A percentile compares a stretch with the other conserved stretches of the same genome.
These are phyloP conservation scores for Coenobita brevimanus DNA, from an alignment of 1,140 invertebrate genomes.

Conservation along the genomic window DNA sequence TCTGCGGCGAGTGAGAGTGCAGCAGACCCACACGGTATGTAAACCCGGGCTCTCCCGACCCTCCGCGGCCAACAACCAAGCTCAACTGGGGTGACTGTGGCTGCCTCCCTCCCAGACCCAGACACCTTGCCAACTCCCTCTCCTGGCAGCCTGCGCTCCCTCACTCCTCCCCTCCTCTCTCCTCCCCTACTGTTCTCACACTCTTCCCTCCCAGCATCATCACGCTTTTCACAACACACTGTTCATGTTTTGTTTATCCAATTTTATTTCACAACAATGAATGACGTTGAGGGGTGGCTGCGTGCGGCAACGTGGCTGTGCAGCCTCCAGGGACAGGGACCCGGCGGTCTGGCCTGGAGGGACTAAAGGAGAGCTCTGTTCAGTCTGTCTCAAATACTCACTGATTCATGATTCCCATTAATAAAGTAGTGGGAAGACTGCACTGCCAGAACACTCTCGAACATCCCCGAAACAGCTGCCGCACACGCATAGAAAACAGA, in stretches of 20 bases:
- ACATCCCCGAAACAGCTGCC: slow-evolving; percentile 3
- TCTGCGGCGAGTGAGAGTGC: no score
- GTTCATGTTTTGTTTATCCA: no score
- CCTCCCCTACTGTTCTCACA: neutral
- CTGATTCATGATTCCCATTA: neutral
- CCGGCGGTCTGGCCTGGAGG: neutral
- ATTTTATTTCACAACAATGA: no score
- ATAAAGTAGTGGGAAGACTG: no score
- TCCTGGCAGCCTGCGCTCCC: neutral
- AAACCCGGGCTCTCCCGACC: slow-evolving; percentile 23
- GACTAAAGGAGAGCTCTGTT: neutral
- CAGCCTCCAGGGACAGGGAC: neutral
- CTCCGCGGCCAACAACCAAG: slow-evolving; percentile 54
- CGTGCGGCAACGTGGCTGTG: neutral
- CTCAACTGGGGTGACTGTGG: slow-evolving; percentile 40
- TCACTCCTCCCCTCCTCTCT: neutral
- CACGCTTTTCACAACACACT: no score
- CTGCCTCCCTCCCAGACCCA: slow-evolving; percentile 28
- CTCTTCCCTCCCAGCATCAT: no score
- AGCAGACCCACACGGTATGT: no score
- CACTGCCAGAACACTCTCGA: neutral
- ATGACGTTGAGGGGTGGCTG: no score
- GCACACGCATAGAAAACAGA: neutral
- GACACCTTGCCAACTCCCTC: slow-evolving; percentile 54
- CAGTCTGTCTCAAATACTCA: neutral